Evolutionary conservation across 2,888 invertebrate species (phyloP).

Genomic region (Abscondita cerata): DNA sequence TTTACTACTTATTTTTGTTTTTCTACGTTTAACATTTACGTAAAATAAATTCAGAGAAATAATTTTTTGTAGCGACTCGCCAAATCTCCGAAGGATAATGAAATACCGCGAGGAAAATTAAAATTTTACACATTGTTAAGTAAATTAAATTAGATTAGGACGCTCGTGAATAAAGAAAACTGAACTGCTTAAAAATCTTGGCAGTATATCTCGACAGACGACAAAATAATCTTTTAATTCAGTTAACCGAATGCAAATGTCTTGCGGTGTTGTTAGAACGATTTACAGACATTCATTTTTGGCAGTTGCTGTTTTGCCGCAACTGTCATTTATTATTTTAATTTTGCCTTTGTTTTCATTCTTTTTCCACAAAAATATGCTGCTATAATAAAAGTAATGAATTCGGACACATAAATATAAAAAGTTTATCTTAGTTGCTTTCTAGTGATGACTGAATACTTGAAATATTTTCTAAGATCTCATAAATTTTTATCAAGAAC

Average conservation of each 20-base stretch:
- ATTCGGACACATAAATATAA: constrained; percentile 31
- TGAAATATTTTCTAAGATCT: constrained; percentile 29
- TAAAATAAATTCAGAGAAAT: no score
- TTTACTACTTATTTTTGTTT: no score
- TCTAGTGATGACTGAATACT: constrained; percentile 25
- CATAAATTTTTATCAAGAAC: constrained; percentile 27
- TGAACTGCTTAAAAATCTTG: constrained; percentile 41
- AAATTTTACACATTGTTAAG: constrained; percentile 35
- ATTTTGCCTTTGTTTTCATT: constrained; percentile 31
- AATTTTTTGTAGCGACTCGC: no score
- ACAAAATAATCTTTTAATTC: constrained; percentile 47
- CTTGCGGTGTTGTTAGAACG: constrained; percentile 41
- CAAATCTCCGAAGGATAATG: constrained; percentile 12
- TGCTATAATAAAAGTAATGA: constrained; percentile 29
- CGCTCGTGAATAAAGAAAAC: constrained; percentile 31
- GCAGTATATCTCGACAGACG: constrained; percentile 42
- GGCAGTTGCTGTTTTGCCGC: constrained; percentile 31
- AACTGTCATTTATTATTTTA: constrained; percentile 33
- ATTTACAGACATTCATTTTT: constrained; percentile 38
- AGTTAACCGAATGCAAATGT: constrained; percentile 45
- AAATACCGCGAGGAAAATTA: constrained; percentile 26
- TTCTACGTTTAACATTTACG: no score
- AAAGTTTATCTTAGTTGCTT: constrained; percentile 29
- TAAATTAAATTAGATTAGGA: constrained; percentile 33
- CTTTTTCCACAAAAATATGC: constrained; percentile 24